These are phyloP conservation scores for Griposia aprilina DNA, from an alignment of 2,888 invertebrate genomes.

Conservation along the genomic window DNA sequence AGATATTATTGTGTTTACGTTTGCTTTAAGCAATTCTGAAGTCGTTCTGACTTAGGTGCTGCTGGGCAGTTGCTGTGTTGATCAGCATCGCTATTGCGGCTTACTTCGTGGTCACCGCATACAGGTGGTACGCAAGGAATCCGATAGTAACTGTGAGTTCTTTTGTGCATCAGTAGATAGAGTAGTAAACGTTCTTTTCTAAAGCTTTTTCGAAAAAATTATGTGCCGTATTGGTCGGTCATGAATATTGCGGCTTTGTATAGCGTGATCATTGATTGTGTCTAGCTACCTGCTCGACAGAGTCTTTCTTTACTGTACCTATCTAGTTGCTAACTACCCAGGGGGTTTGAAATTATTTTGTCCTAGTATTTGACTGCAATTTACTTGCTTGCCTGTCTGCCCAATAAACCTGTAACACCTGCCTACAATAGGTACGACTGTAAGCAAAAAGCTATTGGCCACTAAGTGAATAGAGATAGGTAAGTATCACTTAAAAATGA, in stretches of 20 bases:
- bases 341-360: background rate
- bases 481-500: background rate
- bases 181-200: background rate
- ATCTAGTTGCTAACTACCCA: background rate
- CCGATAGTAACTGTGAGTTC: conserved; percentile 91
- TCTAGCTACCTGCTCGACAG: too few relatives aligned
- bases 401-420: background rate
- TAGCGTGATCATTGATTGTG: background rate
- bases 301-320: background rate
- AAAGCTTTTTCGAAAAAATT: background rate
- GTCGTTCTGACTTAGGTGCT: conserved; percentile 78
- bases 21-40: conserved; percentile 1
- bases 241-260: background rate
- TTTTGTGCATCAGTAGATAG: background rate
- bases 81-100: conserved; percentile 89
- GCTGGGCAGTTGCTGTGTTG: conserved; percentile 91
- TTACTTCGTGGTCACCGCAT: conserved; percentile 91
- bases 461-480: background rate
- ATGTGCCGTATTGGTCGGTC: background rate
- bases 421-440: background rate
- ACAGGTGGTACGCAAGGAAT: conserved; percentile 91
- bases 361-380: background rate
- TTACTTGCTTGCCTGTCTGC: background rate
- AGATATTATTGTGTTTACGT: background rate
- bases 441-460: background rate